phyloP scores from a whole-genome alignment of 2,113 vertebrate species.

The Lepus timidus region DNA sequence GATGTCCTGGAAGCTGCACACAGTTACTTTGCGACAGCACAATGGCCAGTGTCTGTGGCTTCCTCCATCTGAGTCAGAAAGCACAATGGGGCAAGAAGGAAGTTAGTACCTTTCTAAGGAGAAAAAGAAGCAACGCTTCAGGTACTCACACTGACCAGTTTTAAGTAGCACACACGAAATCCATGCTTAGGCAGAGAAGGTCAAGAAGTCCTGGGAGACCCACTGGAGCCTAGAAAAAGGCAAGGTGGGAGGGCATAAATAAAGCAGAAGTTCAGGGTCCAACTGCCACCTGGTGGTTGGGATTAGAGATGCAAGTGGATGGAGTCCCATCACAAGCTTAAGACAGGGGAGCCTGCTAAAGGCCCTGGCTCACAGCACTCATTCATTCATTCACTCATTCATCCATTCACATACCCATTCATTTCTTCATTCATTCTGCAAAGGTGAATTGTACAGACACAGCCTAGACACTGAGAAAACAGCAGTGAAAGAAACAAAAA shows the following conservation, averaged over 20 bases:
- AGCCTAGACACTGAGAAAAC: neutral
- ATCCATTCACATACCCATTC: neutral
- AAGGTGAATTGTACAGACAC: neutral
- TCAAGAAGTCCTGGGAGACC: conserved; percentile 1
- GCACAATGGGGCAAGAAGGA: neutral
- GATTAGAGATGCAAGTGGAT: conserved; percentile 35
- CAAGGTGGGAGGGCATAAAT: neutral
- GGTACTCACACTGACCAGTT: neutral
- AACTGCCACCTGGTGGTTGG: conserved; percentile 75
- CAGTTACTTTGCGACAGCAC: neutral
- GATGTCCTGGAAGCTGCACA: neutral
- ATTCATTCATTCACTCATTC: neutral
- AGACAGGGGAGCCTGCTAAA: neutral
- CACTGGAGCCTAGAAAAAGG: neutral
- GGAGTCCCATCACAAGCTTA: neutral
- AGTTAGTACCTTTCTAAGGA: neutral
- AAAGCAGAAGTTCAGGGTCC: conserved; percentile 29
- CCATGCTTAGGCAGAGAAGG: neutral
- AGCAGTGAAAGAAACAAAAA: conserved; percentile 43
- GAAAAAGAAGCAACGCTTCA: conserved; percentile 50
- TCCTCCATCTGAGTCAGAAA: conserved; percentile 42
- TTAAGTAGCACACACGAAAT: conserved; percentile 42
- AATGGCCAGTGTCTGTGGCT: neutral
- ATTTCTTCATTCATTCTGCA: conserved; percentile 36
- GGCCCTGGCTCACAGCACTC: neutral